Conservation (phyloP, 2,797 vertebrate species). For the Arctocebus calabarensis region DNA sequence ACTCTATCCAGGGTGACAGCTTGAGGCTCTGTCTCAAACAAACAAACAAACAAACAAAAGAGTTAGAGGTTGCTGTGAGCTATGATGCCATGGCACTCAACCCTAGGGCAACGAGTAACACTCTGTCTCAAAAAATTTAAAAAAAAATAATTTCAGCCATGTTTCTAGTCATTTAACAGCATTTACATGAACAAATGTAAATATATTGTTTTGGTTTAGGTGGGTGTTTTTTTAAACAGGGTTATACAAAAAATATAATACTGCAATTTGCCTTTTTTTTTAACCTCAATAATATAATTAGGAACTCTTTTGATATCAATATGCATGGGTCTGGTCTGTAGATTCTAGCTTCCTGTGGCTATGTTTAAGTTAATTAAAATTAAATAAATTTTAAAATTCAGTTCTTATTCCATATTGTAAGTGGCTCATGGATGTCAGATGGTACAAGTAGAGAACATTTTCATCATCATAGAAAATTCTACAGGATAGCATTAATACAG, state of each 20-base stretch:
- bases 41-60: no score
- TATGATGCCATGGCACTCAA: no score
- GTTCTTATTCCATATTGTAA: neutral
- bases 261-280: neutral
- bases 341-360: neutral
- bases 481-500: no score
- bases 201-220: neutral
- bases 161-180: neutral
- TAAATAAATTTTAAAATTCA: neutral
- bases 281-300: neutral
- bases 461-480: neutral
- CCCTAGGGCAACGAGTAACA: no score
- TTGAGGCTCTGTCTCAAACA: no score
- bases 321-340: neutral
- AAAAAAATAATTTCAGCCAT: neutral
- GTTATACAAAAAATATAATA: neutral
- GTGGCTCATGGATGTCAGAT: accelerated
- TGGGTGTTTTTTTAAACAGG: neutral
- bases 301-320: neutral
- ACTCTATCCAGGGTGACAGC: no score
- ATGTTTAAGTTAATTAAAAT: constrained; percentile 46
- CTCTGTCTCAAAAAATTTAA: no score
- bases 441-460: accelerated
- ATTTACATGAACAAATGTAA: neutral
- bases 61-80: no score